Conservation (phyloP, 2,888 invertebrate species). For the Gibbula magus region DNA sequence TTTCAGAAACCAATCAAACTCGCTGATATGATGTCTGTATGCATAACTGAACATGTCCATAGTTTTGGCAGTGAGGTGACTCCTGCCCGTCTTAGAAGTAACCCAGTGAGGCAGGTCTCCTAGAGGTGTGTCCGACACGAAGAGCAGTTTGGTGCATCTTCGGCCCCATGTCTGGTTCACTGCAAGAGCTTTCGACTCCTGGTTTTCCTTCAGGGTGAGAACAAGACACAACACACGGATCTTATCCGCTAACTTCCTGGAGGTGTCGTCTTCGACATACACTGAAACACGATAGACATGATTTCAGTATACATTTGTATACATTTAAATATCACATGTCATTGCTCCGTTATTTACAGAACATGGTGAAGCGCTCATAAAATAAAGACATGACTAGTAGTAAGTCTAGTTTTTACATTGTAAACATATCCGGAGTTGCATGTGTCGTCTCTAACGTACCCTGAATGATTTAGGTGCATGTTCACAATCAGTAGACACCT, state of each 20-base stretch:
- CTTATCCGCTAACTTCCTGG: not conserved
- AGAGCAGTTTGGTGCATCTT: slow-evolving; percentile 60
- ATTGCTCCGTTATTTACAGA: too few relatives aligned
- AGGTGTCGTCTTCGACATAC: not conserved
- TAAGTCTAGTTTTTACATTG: too few relatives aligned
- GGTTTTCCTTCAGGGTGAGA: slow-evolving; percentile 92
- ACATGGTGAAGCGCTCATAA: too few relatives aligned
- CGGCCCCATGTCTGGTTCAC: slow-evolving; percentile 77
- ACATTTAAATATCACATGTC: too few relatives aligned
- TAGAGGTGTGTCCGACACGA: slow-evolving; percentile 79
- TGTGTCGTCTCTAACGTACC: too few relatives aligned
- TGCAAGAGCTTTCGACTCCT: slow-evolving; percentile 89
- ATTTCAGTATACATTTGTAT: too few relatives aligned
- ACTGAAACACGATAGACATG: not conserved
- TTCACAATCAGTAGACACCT: too few relatives aligned
- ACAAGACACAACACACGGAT: slow-evolving; percentile 91
- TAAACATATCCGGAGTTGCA: too few relatives aligned
- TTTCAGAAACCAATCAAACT: slow-evolving; percentile 97
- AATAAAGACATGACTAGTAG: too few relatives aligned
- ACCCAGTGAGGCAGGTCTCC: slow-evolving; percentile 81
- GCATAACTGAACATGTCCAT: slow-evolving; percentile 92
- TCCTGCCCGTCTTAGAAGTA: slow-evolving; percentile 89
- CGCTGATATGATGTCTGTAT: slow-evolving; percentile 85
- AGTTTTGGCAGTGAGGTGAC: slow-evolving; percentile 96
- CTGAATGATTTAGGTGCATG: too few relatives aligned